Percentiles rank a stretch among this genome's conserved stretches.
Conservation (phyloP, 2,888 invertebrate species). For the Drosophila suboccidentalis region DNA sequence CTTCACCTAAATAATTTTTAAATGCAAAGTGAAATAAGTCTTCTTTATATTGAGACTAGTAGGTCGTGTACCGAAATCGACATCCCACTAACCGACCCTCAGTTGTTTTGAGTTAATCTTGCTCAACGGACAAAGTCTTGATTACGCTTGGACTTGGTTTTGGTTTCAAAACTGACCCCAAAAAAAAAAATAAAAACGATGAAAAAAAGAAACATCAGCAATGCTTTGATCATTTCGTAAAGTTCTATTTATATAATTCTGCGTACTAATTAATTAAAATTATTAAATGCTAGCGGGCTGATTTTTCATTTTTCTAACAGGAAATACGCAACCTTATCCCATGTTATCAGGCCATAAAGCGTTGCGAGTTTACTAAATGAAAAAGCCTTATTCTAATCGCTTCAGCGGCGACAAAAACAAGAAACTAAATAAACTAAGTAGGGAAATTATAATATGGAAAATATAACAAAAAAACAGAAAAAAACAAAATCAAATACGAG, state of each 20-base stretch:
- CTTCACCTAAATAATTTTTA: neutral
- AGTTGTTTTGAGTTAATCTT: slow-evolving; percentile 32
- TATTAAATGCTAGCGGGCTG: slow-evolving; percentile 14
- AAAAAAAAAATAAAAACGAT: slow-evolving; percentile 32
- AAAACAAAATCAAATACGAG: slow-evolving; percentile 9
- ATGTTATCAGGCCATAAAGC: slow-evolving; percentile 72
- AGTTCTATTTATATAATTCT: slow-evolving; percentile 65
- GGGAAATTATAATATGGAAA: slow-evolving; percentile 64
- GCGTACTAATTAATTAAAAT: slow-evolving; percentile 61
- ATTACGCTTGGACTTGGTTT: slow-evolving; percentile 41
- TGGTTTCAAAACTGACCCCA: slow-evolving; percentile 79
- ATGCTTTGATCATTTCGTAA: slow-evolving; percentile 56
- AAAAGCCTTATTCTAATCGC: slow-evolving; percentile 84
- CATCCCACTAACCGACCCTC: slow-evolving; percentile 17
- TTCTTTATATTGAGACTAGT: slow-evolving; percentile 46
- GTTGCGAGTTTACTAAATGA: slow-evolving; percentile 39
- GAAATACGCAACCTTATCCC: slow-evolving; percentile 83
- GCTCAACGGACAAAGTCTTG: slow-evolving; percentile 49
- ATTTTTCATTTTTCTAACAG: slow-evolving; percentile 61
- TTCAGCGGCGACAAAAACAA: slow-evolving; percentile 53
- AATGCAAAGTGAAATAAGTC: neutral
- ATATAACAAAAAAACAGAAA: too few relatives aligned
- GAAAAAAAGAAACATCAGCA: neutral
- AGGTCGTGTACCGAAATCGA: slow-evolving; percentile 51
- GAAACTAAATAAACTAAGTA: slow-evolving; percentile 39